Base-by-base conservation (phyloP, 2,888 invertebrate genomes). In the Elmis aenea region DNA sequence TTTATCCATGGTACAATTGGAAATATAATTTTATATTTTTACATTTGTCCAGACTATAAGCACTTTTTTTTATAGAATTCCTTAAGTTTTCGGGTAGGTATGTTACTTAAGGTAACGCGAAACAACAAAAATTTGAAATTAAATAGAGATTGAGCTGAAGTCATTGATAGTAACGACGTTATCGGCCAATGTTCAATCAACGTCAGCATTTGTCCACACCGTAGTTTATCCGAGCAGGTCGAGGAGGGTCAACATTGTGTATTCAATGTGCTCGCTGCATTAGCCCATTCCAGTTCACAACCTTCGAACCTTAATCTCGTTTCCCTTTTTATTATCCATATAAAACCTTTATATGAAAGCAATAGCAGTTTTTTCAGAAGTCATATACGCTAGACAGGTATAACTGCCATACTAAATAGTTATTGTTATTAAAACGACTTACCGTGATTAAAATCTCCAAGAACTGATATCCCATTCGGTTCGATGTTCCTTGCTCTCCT, bases 391-490 rank as follows among this genome's bases (percentile, higher is more conserved):
- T 38, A 34, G 26, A 36, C 44, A 46, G 51, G 47, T 49, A 52
- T 28, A 33, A 33, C 40, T 37, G 33, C 34, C 42, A n/a, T n/a
- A n/a, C 32, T 21, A 39, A 41, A 48, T 42, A 46, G 53, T 57
- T 54, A 55, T 48, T 43, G 58, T 57, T 59, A 57, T 55, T 52
- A 52, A 55, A 55, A 59, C 51, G 53, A 59, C 68, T 62, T 59
- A 69, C 69, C 68, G 52, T 64, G 66, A 64, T 66, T 69, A 63
- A 66, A 66, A 57, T 68, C 67, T 47, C 62, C 66, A 35, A 66
- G 54, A 38, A 64, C 61, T 46, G 67, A 62, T 56, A 69, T 64
- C 42, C 66, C 66, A 54, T 67, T 68, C 37, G 66, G 58, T 48
- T 67, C 69, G 40, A 62, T 58, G 54, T 68, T 67, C 42, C 68